These are phyloP conservation scores for Arizona elegans DNA, from an alignment of 2,113 vertebrate species.

Conservation along the genomic window DNA sequence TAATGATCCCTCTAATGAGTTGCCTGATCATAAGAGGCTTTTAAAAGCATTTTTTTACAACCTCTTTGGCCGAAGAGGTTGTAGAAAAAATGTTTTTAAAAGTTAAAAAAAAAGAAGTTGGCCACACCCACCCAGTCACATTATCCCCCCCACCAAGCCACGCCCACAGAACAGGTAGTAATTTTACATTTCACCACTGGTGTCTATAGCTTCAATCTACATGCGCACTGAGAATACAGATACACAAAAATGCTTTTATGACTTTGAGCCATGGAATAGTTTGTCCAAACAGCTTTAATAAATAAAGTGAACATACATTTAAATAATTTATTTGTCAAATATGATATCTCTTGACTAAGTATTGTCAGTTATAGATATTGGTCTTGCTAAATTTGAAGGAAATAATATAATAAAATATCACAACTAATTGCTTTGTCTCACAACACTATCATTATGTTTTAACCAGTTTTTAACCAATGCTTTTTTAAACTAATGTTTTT, in stretches of 20 bases:
- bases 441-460: background rate
- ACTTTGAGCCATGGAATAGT: background rate
- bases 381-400: background rate
- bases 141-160: too few relatives aligned
- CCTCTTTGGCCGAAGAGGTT: too few relatives aligned
- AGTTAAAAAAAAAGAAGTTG: too few relatives aligned
- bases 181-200: too few relatives aligned
- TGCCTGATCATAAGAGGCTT: too few relatives aligned
- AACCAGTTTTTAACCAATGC: slow-evolving; percentile 11
- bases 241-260: background rate
- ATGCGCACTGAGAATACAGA: background rate
- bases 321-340: background rate
- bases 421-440: background rate
- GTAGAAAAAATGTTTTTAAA: too few relatives aligned
- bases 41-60: too few relatives aligned
- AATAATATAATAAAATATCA: background rate
- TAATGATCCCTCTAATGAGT: too few relatives aligned
- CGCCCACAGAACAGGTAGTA: too few relatives aligned
- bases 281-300: background rate
- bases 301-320: background rate
- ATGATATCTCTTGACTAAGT: background rate
- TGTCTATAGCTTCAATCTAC: background rate
- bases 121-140: too few relatives aligned
- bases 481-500: background rate
- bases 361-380: background rate